Base-by-base conservation (phyloP, 2,113 vertebrate genomes). In the Hippopotamus amphibius region DNA sequence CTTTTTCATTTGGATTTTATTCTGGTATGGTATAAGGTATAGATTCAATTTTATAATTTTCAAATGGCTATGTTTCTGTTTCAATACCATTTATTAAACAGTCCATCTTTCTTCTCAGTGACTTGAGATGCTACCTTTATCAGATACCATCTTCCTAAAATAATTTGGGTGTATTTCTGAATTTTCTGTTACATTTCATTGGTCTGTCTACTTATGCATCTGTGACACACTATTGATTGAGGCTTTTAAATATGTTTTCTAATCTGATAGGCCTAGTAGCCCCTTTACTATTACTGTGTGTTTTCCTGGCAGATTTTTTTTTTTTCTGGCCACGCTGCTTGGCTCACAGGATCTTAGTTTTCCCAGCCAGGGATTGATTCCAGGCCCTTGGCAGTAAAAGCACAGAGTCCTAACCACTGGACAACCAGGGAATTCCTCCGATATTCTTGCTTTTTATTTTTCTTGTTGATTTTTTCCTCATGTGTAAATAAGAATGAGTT, bases 371-470 rank as follows among this genome's bases (percentile, higher is more conserved):
- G 30, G 50, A 55, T 3, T 55, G 19, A 79, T 19, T 33, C 33
- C 21, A 28, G 28, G 46, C 48, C 46, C 5, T 77, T 16, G 46
- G 50, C 76, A 55, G 33, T n/a, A 46, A 79, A 22, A 79, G 33
- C 19, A 12, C 63, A 65, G 50, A 22, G 6, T 55, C 48, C 76
- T 79, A 79, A 79, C 76, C 59, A 26, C 22, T 26, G 59, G 9
- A 24, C 9, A 13, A 19, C 50, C 19, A n/a, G 50, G 50, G 50
- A 79, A 24, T 50, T 50, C 28, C 30, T 9, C 9, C 50, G 37
- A 61, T 65, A 22, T 57, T 79, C 46, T 93, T 96, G 50, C n/a
- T 59, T 92, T 83, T 55, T 16, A 81, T 74, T 88, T 65, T 83
- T 76, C 53, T 88, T 24, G 17, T 86, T 41, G 28, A 37, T 46